phyloP scores from a whole-genome alignment of 2,113 vertebrate species.

The Malurus alboscapulatus region DNA sequence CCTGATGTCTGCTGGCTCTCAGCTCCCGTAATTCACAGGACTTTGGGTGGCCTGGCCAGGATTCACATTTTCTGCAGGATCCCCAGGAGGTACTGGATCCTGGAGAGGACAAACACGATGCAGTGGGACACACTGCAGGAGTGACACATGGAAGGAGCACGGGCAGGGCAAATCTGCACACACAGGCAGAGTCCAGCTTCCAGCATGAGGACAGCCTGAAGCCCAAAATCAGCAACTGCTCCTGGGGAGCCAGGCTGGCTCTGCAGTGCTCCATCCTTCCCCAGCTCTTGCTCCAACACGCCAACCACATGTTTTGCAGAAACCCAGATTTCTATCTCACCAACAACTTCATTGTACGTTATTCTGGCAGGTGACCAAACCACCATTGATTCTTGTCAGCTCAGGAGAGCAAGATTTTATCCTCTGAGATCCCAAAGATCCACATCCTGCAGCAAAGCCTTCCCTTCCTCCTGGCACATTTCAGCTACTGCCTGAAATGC shows the following conservation, averaged over 20 bases:
- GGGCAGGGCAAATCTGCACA: not conserved
- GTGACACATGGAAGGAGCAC: not conserved
- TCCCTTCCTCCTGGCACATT: not conserved
- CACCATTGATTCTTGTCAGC: not conserved
- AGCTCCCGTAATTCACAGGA: not conserved
- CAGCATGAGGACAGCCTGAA: accelerated
- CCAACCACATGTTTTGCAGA: not conserved
- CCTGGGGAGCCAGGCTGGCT: not conserved
- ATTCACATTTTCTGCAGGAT: not conserved
- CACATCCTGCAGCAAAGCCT: slow-evolving; percentile 20
- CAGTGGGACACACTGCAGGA: not conserved
- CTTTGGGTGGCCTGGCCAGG: not conserved
- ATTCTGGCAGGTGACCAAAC: slow-evolving; percentile 10
- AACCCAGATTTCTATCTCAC: not conserved
- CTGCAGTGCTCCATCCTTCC: not conserved
- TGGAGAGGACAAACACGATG: not conserved
- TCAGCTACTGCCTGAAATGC: not conserved
- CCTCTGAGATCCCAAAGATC: not conserved
- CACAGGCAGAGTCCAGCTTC: not conserved
- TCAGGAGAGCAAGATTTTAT: not conserved
- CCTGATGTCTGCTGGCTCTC: not conserved
- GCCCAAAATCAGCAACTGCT: not conserved
- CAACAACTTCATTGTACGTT: not conserved
- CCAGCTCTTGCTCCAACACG: not conserved
- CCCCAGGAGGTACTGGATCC: not conserved